Conservation (phyloP, 2,888 invertebrate species). For the Hofmannophila pseudospretella region DNA sequence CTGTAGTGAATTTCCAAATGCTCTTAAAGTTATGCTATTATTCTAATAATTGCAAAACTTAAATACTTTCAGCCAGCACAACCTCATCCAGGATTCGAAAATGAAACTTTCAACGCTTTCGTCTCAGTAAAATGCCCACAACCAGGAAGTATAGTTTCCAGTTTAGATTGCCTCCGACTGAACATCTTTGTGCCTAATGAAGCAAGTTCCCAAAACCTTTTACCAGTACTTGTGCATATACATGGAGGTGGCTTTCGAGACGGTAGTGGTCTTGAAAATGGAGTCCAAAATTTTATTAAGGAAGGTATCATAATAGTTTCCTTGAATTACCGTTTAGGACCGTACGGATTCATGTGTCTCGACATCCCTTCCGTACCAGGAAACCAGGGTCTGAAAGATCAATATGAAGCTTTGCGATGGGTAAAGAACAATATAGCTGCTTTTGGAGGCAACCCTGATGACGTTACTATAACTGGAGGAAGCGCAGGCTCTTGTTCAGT, state of each 20-base stretch:
- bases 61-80: slow-evolving; percentile 40
- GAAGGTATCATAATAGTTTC: slow-evolving; percentile 60
- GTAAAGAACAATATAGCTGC: slow-evolving; percentile 53
- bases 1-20: too few species aligned
- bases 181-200: slow-evolving; percentile 74
- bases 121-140: slow-evolving; percentile 55
- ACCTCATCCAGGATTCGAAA: slow-evolving; percentile 40
- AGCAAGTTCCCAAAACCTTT: slow-evolving; percentile 47
- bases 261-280: slow-evolving; percentile 46
- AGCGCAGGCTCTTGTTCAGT: slow-evolving; percentile 57
- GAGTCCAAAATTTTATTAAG: slow-evolving; percentile 44
- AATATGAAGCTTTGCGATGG: slow-evolving; percentile 55
- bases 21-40: too few species aligned
- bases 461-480: slow-evolving; percentile 61
- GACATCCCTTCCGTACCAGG: slow-evolving; percentile 53
- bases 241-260: slow-evolving; percentile 54
- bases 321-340: slow-evolving; percentile 62
- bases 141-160: slow-evolving; percentile 12
- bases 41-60: too few species aligned
- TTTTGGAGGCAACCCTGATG: slow-evolving; percentile 65
- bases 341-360: slow-evolving; percentile 65
- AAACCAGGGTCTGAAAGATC: slow-evolving; percentile 67
- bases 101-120: slow-evolving; percentile 50
- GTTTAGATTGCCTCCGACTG: slow-evolving; percentile 80
- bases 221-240: slow-evolving; percentile 66